Evolutionary conservation across 2,797 vertebrate species (phyloP).

Genomic region (Potorous gilbertii): DNA sequence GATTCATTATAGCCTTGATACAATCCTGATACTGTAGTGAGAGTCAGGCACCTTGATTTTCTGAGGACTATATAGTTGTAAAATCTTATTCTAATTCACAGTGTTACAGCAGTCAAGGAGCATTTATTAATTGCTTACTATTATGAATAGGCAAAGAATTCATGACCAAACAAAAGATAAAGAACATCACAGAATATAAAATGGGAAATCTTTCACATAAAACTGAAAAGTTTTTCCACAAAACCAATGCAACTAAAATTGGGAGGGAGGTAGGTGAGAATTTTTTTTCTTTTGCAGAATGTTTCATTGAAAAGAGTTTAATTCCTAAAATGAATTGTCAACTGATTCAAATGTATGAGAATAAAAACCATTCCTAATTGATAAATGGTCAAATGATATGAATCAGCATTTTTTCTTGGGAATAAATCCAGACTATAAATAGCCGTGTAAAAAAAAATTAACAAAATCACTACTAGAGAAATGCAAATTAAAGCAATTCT

Average conservation of each 20-base stretch:
- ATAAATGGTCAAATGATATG: background rate
- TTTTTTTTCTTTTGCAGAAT: background rate
- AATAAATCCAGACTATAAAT: background rate
- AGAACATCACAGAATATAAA: background rate
- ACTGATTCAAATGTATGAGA: background rate
- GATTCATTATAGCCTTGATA: accelerated
- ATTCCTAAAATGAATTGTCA: background rate
- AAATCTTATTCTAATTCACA: background rate
- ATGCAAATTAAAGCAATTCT: background rate
- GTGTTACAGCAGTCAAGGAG: background rate
- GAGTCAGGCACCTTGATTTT: background rate
- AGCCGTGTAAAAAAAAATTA: background rate
- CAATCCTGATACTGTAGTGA: background rate
- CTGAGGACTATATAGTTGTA: background rate
- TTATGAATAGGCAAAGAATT: background rate
- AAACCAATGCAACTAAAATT: background rate
- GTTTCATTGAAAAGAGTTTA: background rate
- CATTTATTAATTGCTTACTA: background rate
- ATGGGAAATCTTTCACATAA: background rate
- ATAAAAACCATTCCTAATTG: background rate
- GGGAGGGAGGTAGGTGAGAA: background rate
- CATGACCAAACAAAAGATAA: background rate
- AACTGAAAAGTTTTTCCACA: background rate
- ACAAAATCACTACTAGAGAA: background rate
- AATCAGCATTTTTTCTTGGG: background rate